Conservation (phyloP, 2,888 invertebrate species). For the Drosophila sordidula region DNA sequence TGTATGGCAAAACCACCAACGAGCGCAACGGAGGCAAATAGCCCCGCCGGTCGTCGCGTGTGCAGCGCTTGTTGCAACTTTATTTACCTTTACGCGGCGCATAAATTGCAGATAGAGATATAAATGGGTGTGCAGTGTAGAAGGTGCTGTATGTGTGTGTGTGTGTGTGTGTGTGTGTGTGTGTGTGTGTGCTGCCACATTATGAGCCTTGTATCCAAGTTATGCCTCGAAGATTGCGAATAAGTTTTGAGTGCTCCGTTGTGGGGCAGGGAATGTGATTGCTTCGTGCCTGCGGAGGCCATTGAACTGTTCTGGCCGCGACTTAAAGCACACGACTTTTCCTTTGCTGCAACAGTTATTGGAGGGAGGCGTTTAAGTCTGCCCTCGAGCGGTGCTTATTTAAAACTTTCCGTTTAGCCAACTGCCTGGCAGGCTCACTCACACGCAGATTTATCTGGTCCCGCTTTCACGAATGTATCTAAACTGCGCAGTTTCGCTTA, state of each 20-base stretch:
- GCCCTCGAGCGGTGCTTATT: slow-evolving; percentile 1
- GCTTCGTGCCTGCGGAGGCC: slow-evolving; percentile 34
- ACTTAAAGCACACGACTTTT: slow-evolving; percentile 16
- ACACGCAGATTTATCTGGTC: slow-evolving; percentile 9
- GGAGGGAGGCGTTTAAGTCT: not conserved
- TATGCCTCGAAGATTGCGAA: slow-evolving; percentile 34
- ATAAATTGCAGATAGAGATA: slow-evolving; percentile 74
- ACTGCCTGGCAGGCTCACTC: slow-evolving; percentile 7
- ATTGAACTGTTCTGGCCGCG: slow-evolving; percentile 33
- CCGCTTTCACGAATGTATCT: slow-evolving; percentile 28
- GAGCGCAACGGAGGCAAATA: slow-evolving; percentile 26
- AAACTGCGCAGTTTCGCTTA: slow-evolving; percentile 53
- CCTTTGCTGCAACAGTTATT: slow-evolving; percentile 1
- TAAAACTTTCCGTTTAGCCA: slow-evolving; percentile 6
- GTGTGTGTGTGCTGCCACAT: slow-evolving; percentile 1
- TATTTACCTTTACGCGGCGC: slow-evolving; percentile 70
- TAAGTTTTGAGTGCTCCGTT: slow-evolving; percentile 27
- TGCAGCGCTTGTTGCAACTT: slow-evolving; percentile 65
- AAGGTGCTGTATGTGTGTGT: not conserved
- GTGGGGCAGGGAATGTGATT: slow-evolving; percentile 16
- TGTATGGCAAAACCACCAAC: slow-evolving; percentile 64
- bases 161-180: slow-evolving; percentile 1
- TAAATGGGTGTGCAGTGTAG: slow-evolving; percentile 40
- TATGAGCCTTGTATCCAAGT: slow-evolving; percentile 28
- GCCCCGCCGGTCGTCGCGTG: slow-evolving; percentile 29